Percentiles rank a stretch among this genome's conserved stretches.
phyloP scores from a whole-genome alignment of 2,888 invertebrate genomes.

The Podotricha telesiphe region DNA sequence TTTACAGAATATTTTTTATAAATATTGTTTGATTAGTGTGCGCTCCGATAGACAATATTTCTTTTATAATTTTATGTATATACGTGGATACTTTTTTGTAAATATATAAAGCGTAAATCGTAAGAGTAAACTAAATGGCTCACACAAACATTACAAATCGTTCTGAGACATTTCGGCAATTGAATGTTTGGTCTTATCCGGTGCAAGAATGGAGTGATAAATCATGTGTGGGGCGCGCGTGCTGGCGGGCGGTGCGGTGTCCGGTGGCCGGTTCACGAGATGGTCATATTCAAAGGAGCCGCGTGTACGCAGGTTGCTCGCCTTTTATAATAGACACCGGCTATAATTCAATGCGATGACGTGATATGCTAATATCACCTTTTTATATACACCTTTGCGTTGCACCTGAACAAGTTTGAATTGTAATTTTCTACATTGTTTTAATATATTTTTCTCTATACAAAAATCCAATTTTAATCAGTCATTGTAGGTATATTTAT shows the following conservation, averaged over 20 bases:
- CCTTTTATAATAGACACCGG: slow-evolving; percentile 41
- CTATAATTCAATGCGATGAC: slow-evolving; percentile 37
- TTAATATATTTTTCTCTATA: not conserved
- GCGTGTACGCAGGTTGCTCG: slow-evolving; percentile 35
- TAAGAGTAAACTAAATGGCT: slow-evolving; percentile 69
- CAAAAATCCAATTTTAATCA: no score
- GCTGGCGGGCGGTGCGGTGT: slow-evolving; percentile 57
- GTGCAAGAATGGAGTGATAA: slow-evolving; percentile 81
- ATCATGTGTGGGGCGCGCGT: slow-evolving; percentile 82
- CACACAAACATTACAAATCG: slow-evolving; percentile 75
- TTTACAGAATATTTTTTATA: no score
- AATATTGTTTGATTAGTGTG: no score
- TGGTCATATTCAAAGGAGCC: slow-evolving; percentile 59
- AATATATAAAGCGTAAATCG: not conserved
- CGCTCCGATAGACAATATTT: no score
- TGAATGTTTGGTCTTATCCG: slow-evolving; percentile 80
- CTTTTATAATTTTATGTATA: no score
- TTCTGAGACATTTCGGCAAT: slow-evolving; percentile 75
- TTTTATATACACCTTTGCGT: slow-evolving; percentile 13
- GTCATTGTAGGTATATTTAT: no score
- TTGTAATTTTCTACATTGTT: not conserved
- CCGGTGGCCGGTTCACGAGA: slow-evolving; percentile 45
- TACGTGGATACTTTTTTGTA: not conserved
- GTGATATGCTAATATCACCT: slow-evolving; percentile 39
- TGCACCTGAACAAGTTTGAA: not conserved